phyloP scores from a whole-genome alignment of 2,113 vertebrate species.

The Maccullochella peelii region DNA sequence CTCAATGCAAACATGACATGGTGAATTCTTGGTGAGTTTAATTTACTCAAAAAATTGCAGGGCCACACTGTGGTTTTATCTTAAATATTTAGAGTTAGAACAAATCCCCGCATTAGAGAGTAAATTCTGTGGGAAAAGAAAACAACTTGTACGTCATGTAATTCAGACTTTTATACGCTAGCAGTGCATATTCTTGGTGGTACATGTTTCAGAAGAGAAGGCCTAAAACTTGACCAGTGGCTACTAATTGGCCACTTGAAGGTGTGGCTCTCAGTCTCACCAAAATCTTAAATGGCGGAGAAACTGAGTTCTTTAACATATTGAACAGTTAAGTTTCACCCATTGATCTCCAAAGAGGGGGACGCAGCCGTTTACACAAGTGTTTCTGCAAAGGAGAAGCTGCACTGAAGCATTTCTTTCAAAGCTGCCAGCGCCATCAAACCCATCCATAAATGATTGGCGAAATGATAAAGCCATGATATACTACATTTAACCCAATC shows the following conservation, averaged over 20 bases:
- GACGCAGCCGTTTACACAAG: no score
- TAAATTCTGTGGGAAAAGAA: neutral
- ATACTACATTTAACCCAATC: neutral
- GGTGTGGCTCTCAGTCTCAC: conserved; percentile 19
- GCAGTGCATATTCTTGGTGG: neutral
- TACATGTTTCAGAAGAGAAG: neutral
- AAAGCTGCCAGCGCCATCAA: neutral
- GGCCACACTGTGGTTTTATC: neutral
- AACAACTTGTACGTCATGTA: neutral
- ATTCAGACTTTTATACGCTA: neutral
- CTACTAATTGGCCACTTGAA: conserved; percentile 5
- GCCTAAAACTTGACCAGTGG: neutral
- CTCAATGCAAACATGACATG: neutral
- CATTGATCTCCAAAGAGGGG: neutral
- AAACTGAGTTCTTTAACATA: conserved; percentile 35
- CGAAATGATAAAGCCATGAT: neutral
- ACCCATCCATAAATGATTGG: neutral
- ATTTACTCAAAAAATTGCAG: no score
- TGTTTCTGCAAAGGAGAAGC: neutral
- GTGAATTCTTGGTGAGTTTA: neutral
- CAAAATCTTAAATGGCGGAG: neutral
- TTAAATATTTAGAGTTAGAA: neutral
- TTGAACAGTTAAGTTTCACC: conserved; percentile 42
- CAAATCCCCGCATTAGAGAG: neutral
- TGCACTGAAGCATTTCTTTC: neutral